phyloP scores from a whole-genome alignment of 2,113 vertebrate species.

The Pungitius pungitius region DNA sequence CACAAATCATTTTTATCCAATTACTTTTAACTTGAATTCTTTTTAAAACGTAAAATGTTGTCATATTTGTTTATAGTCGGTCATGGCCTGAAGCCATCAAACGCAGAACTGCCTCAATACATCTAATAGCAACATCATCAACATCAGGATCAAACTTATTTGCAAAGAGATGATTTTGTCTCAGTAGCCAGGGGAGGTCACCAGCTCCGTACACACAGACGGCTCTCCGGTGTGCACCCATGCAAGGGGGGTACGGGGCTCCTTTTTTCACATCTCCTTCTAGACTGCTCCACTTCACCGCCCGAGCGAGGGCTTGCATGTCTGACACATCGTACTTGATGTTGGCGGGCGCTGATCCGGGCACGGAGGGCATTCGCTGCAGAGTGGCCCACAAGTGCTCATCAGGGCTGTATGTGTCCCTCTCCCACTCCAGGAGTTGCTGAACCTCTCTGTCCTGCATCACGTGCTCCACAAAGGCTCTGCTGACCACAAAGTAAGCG shows the following conservation, averaged over 20 bases:
- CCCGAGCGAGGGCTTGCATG: slow-evolving; percentile 84
- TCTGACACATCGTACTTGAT: slow-evolving; percentile 86
- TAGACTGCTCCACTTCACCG: slow-evolving; percentile 85
- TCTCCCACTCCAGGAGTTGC: slow-evolving; percentile 86
- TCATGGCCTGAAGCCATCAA: slow-evolving; percentile 75
- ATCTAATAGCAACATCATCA: slow-evolving; percentile 84
- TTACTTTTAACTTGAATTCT: no score
- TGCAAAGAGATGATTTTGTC: slow-evolving; percentile 87
- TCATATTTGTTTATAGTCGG: neutral
- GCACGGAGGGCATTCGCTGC: slow-evolving; percentile 84
- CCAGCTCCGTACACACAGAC: slow-evolving; percentile 89
- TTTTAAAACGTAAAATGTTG: no score
- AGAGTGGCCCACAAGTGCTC: slow-evolving; percentile 95
- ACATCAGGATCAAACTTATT: slow-evolving; percentile 92
- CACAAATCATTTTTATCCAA: no score
- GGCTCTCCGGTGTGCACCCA: slow-evolving; percentile 77
- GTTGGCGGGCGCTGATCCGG: slow-evolving; percentile 79
- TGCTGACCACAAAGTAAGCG: slow-evolving; percentile 86
- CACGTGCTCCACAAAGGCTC: slow-evolving; percentile 85
- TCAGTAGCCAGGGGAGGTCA: slow-evolving; percentile 87
- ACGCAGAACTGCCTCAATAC: slow-evolving; percentile 86
- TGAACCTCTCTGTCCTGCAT: slow-evolving; percentile 69
- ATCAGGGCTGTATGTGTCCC: slow-evolving; percentile 93
- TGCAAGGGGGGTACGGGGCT: slow-evolving; percentile 86
- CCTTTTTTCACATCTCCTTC: slow-evolving; percentile 83